Base-by-base conservation (phyloP, 2,888 invertebrate species). In the Elmis aenea region DNA sequence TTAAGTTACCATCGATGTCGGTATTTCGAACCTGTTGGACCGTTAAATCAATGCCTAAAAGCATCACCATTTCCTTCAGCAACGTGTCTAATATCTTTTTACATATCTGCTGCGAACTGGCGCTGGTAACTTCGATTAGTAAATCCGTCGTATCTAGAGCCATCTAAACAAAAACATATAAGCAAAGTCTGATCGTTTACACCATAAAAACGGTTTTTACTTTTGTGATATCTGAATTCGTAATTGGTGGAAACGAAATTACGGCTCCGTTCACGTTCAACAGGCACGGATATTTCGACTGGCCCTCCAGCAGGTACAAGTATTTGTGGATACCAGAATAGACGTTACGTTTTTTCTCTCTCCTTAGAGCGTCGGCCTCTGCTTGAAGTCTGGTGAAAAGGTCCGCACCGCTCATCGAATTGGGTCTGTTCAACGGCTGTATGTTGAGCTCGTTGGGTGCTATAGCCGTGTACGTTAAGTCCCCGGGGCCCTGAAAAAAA, bases 191-290 rank as follows among this genome's bases (percentile, higher is more conserved):
- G n/a, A n/a, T n/a, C n/a, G n/a, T n/a, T n/a, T n/a, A n/a, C n/a
- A n/a, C n/a, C n/a, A n/a, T n/a, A n/a, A n/a, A n/a, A n/a, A 3
- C n/a, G 13, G 15, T 29, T 13, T 46, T 48, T 62, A 85, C 85
- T 75, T 89, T 89, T 1, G 87, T 83, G 43, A 75, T 68, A 32
- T 89, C 87, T 37, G 85, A 81, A 67, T 91, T 90, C 11, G 89
- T 89, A 51, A 91, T 84, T 0, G 91, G 90, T 6, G 90, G 89
- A 59, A 91, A 84, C 22, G 89, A 89, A 53, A 91, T 82, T 2
- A 87, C 83, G 42, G 72, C 74, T 1, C 75, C 74, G 6, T 71
- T 69, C 3, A 73, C 67, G 58, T 86, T 83, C 46, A 78, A 54
- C 22, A 90, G 61, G 55, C 84, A 88, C 0, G 89, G 84, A 62